A percentile compares a stretch with the other conserved stretches of the same genome.
These are phyloP conservation scores for Amblyteles armatorius DNA, from an alignment of 2,888 invertebrate species.

Conservation along the genomic window DNA sequence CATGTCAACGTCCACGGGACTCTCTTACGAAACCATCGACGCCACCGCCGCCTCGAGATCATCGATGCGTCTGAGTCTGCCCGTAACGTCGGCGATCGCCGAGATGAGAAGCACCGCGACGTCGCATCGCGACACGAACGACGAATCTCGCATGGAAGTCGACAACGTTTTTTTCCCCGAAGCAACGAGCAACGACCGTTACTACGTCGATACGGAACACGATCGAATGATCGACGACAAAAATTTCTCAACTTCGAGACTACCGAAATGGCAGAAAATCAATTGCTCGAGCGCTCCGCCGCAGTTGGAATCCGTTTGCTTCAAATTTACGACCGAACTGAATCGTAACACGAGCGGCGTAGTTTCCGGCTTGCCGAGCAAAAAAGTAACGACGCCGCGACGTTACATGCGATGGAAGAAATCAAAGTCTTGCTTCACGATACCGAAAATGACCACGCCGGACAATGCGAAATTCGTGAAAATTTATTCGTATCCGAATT, in stretches of 20 bases:
- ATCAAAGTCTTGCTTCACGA: constrained; percentile 75
- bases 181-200: constrained; percentile 35
- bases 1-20: constrained; percentile 69
- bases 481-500: constrained; percentile 75
- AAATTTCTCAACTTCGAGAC: not conserved
- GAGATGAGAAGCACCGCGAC: not conserved
- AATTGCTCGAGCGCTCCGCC: constrained; percentile 38
- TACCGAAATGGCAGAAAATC: constrained; percentile 33
- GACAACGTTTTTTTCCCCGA: constrained; percentile 30
- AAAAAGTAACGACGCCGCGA: constrained; percentile 70
- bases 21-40: constrained; percentile 57
- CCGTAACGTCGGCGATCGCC: constrained; percentile 52
- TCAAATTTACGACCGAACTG: constrained; percentile 46
- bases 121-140: constrained; percentile 5
- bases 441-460: constrained; percentile 70
- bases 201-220: not conserved
- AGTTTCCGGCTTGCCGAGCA: constrained; percentile 58
- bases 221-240: not conserved
- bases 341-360: constrained; percentile 20
- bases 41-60: constrained; percentile 22
- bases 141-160: constrained; percentile 56
- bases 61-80: constrained; percentile 51
- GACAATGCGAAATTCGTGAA: constrained; percentile 72
- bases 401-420: constrained; percentile 77
- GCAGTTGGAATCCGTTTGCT: constrained; percentile 26